Conservation (phyloP, 2,113 vertebrate genomes). For the Halcyon malimbica region DNA sequence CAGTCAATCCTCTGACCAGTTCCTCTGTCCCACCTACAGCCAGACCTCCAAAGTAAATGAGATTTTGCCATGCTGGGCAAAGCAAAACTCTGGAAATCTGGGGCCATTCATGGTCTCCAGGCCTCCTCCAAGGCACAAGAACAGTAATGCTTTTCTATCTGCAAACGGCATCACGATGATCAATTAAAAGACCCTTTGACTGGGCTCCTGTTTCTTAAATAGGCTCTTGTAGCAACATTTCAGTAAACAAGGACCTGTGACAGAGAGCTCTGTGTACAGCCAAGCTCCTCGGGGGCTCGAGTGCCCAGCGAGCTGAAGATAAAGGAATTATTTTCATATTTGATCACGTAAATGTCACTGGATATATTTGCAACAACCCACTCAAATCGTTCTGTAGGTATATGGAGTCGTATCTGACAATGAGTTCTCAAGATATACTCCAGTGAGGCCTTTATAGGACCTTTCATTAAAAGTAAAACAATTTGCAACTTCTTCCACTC, state of each 20-base stretch:
- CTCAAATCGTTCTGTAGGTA: not conserved
- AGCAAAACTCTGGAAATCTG: not conserved
- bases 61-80: not conserved
- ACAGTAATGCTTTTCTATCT: not conserved
- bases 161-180: not conserved
- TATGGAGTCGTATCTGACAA: not conserved
- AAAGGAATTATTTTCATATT: slow-evolving; percentile 52
- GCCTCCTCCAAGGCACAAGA: not conserved
- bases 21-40: not conserved
- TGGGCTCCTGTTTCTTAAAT: not conserved
- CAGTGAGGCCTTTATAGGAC: not conserved
- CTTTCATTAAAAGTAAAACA: slow-evolving; percentile 1
- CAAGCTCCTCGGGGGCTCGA: not conserved
- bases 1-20: not conserved
- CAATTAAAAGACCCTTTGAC: not conserved
- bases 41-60: not conserved
- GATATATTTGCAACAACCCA: not conserved
- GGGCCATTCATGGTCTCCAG: not conserved
- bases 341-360: slow-evolving; percentile 22
- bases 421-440: not conserved
- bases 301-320: not conserved
- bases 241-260: not conserved
- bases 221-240: not conserved
- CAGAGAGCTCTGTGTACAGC: not conserved
- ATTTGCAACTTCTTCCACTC: not conserved